phyloP scores from a whole-genome alignment of 2,797 vertebrate genomes.

The Discoglossus pictus region DNA sequence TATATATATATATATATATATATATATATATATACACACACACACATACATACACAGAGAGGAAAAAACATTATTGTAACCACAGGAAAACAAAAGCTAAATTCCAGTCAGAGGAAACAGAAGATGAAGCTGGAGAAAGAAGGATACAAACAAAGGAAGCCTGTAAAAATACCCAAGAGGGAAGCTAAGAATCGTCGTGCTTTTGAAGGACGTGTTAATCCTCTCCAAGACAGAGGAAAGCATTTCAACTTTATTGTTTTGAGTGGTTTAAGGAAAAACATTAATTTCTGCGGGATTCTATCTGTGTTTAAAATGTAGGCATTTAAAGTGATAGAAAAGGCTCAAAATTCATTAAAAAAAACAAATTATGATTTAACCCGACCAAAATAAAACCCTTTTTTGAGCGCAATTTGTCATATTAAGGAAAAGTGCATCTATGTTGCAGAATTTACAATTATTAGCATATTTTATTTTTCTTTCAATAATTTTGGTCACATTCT shows the following conservation, averaged over 20 bases:
- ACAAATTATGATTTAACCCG: no score
- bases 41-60: constrained; percentile 20
- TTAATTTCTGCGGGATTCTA: constrained; percentile 15
- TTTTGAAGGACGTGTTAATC: constrained; percentile 58
- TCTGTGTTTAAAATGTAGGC: constrained; percentile 13
- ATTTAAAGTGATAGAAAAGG: no score
- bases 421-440: no score
- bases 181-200: constrained; percentile 28
- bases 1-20: no score
- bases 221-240: constrained; percentile 45
- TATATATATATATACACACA: no score
- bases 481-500: no score
- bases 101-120: constrained; percentile 12
- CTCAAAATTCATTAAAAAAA: no score
- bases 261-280: constrained; percentile 21
- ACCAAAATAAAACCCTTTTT: no score
- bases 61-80: constrained; percentile 26
- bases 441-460: no score
- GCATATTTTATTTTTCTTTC: no score
- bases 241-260: constrained; percentile 36
- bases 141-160: constrained; percentile 51
- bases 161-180: constrained; percentile 8
- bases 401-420: no score
- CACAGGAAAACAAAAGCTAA: constrained; percentile 23
- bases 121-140: neutral